Conservation (phyloP, 2,888 invertebrate species). For the Timema cristinae region DNA sequence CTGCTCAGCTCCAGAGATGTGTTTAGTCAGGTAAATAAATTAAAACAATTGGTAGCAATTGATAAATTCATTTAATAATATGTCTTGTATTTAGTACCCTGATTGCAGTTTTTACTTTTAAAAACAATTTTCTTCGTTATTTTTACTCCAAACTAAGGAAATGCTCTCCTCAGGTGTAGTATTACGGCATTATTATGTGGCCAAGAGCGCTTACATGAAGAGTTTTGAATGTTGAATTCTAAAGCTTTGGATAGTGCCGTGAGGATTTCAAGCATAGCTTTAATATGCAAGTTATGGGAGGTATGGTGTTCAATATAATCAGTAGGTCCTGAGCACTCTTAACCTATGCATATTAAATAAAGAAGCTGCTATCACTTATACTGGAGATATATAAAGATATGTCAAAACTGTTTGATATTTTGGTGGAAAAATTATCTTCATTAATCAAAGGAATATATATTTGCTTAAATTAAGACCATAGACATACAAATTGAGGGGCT, state of each 20-base stretch:
- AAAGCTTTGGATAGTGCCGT: not conserved
- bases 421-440: too few relatives aligned
- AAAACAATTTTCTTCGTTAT: not conserved
- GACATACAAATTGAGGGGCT: too few relatives aligned
- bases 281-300: not conserved
- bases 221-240: not conserved
- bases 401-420: too few relatives aligned
- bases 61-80: too few relatives aligned
- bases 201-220: not conserved
- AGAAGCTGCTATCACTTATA: too few relatives aligned
- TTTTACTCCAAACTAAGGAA: not conserved
- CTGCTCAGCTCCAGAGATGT: conserved; percentile 64
- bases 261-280: not conserved
- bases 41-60: not conserved
- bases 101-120: not conserved
- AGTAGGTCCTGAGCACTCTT: conserved; percentile 22
- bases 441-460: too few relatives aligned
- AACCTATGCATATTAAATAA: too few relatives aligned
- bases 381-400: too few relatives aligned
- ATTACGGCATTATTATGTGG: too few relatives aligned
- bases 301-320: not conserved
- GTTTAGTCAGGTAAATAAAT: conserved; percentile 53
- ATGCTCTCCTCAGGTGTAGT: too few relatives aligned
- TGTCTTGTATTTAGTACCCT: conserved; percentile 7
- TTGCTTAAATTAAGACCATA: too few relatives aligned